Base-by-base conservation (phyloP, 2,888 invertebrate genomes). In the Xanthia icteritia region DNA sequence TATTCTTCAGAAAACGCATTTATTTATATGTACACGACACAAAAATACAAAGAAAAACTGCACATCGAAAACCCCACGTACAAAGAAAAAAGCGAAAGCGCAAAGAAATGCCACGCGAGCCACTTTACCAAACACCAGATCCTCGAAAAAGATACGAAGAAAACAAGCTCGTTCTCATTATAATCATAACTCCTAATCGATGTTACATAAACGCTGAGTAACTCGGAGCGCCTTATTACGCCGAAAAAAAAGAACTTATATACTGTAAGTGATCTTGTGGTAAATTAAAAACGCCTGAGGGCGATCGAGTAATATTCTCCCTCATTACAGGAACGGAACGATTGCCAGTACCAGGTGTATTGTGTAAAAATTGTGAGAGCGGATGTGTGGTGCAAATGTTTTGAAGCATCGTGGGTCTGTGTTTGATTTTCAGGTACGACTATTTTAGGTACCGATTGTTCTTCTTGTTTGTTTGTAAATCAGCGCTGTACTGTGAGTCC, bases 231-330 rank as follows among this genome's bases (percentile, higher is more conserved):
- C 81, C 88, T 89, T 90, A 89, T 86, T 88, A 90, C 85, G 88
- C 87, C 88, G 54, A 81, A 91, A 93, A 93, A 93, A 92, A 91
- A 90, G 86, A 83, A 79, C 31, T 78, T 75, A 17, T 69, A 67
- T 67, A 70, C 68, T 69, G 89, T 92, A 94, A 95, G 95, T 95
- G 96, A 96, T 96, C 93, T 92, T 86, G 90, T 88, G 94, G 96
- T 90, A 97, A 97, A 97, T 97, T 97, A 97, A 97, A 97, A 97
- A 94, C 92, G 96, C 97, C 95, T 82, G 86, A 82, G 95, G 97
- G 91, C 93, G 92, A 96, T 96, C 93, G 94, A 92, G 96, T 96
- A 95, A 96, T 94, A 93, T 93, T 91, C 93, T 92, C 92, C 90
- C 92, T 94, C 93, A 93, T 94, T 93, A 94, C 91, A 86, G 90